phyloP scores from a whole-genome alignment of 2,113 vertebrate genomes.

The Sander lucioperca region DNA sequence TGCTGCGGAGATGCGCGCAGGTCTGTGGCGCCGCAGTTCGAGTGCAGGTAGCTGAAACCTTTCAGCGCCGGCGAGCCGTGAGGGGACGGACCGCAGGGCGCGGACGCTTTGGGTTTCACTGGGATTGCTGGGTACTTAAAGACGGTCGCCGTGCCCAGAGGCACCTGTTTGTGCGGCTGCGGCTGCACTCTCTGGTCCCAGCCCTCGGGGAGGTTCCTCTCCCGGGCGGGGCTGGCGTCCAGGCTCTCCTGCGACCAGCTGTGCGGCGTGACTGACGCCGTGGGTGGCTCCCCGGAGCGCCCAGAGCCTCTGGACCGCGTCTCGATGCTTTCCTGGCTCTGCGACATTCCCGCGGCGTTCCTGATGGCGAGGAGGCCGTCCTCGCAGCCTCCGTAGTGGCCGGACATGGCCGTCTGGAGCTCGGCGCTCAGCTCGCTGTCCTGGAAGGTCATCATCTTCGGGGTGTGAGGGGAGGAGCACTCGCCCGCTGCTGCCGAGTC shows the following conservation, averaged over 20 bases:
- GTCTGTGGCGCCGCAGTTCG: conserved; percentile 68
- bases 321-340: conserved; percentile 93
- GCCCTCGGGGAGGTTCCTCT: conserved; percentile 92
- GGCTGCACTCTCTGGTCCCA: conserved; percentile 83
- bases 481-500: conserved; percentile 82
- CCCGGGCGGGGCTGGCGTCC: conserved; percentile 75
- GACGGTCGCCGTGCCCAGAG: conserved; percentile 70
- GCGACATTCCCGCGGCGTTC: conserved; percentile 83
- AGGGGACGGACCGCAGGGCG: conserved; percentile 52
- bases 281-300: conserved; percentile 89
- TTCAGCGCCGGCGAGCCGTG: conserved; percentile 71
- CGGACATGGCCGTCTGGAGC: conserved; percentile 91
- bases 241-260: conserved; percentile 86
- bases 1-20: conserved; percentile 29
- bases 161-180: conserved; percentile 64
- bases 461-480: conserved; percentile 81
- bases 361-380: conserved; percentile 81
- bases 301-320: conserved; percentile 91
- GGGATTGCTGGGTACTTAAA: conserved; percentile 80
- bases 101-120: conserved; percentile 69
- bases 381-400: conserved; percentile 80
- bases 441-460: conserved; percentile 93
- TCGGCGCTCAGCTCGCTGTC: conserved; percentile 93
- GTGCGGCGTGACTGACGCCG: conserved; percentile 71
- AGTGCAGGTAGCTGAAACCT: conserved; percentile 80